Base-by-base conservation (phyloP, 1,140 invertebrate genomes). In the Drosophila fuyamai region DNA sequence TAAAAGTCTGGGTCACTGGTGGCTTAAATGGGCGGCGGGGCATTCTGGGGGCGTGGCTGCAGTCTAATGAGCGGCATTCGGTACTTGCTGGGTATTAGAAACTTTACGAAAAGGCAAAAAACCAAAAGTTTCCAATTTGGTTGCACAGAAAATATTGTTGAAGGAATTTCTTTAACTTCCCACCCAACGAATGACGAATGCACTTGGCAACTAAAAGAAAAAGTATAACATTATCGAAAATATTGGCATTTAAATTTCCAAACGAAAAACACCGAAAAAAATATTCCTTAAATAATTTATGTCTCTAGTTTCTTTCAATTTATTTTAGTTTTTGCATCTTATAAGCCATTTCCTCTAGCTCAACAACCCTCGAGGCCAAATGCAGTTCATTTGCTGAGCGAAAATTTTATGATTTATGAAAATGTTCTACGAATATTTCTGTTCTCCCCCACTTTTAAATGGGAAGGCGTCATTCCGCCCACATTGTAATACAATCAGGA, bases 401-500 rank as follows among this genome's bases (percentile, higher is more conserved):
- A 62, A 46, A 54, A 56, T 68, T 65, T 51, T 68, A 82, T 81
- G 77, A 86, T 76, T 88, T 88, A 79, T 88, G 70, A 72, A 65
- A 68, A 61, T 66, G 74, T 58, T 79, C 47, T 56, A 23, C 41
- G 38, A 32, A 50, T 59, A 51, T 48, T 41, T 29, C 48, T 74
- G 40, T 18, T 54, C 51, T 56, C 43, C 41, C 50, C 48, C 66
- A 23, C 41, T 36, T 40, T 66, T 55, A 58, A 54, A 56, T 61
- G 48, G 56, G 47, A 29, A 67, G 62, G 54, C 54, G 80, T 59
- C 18, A 41, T 53, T 38, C 62, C 55, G 36, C 63, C 73, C 82
- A 67, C 68, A 66, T 62, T 57, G 84, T 76, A 89, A 77, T 73
- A 86, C 83, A 88, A 88, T 88, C 76, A 89, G 72, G 18, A 72